Percentiles rank a stretch among this genome's conserved stretches.
These are phyloP conservation scores for Malacoraja senta DNA, from an alignment of 2,797 vertebrate genomes.

Conservation along the genomic window DNA sequence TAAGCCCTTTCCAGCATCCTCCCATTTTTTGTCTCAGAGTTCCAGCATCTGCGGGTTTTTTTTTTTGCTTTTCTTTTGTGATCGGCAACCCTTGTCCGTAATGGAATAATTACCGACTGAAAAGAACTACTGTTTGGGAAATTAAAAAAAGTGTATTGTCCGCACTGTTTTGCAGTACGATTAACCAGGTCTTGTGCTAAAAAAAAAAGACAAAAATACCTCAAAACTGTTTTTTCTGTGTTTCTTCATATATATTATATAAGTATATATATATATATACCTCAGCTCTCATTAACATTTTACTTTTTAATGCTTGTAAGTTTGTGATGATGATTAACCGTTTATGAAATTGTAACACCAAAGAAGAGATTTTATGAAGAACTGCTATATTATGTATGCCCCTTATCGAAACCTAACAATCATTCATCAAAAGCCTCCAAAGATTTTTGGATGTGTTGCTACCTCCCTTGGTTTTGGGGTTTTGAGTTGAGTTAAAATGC, in stretches of 20 bases:
- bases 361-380: constrained; percentile 21
- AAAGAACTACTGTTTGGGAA: neutral
- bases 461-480: neutral
- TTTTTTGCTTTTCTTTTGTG: too few relatives aligned
- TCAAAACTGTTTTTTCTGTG: neutral
- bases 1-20: too few relatives aligned
- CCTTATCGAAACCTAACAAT: too few relatives aligned
- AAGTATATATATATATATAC: constrained; percentile 7
- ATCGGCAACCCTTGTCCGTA: neutral
- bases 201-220: neutral
- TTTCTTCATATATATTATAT: neutral
- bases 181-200: neutral
- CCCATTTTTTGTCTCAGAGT: too few relatives aligned
- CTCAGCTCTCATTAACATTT: constrained; percentile 11
- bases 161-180: neutral
- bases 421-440: neutral
- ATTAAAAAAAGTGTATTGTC: neutral
- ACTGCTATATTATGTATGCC: neutral
- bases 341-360: constrained; percentile 15
- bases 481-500: neutral
- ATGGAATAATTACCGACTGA: neutral
- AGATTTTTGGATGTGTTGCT: neutral
- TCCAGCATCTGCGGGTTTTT: too few relatives aligned
- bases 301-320: neutral
- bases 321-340: neutral